These are phyloP conservation scores for Nansenia antarctica DNA, from an alignment of 2,113 vertebrate species.

Conservation along the genomic window DNA sequence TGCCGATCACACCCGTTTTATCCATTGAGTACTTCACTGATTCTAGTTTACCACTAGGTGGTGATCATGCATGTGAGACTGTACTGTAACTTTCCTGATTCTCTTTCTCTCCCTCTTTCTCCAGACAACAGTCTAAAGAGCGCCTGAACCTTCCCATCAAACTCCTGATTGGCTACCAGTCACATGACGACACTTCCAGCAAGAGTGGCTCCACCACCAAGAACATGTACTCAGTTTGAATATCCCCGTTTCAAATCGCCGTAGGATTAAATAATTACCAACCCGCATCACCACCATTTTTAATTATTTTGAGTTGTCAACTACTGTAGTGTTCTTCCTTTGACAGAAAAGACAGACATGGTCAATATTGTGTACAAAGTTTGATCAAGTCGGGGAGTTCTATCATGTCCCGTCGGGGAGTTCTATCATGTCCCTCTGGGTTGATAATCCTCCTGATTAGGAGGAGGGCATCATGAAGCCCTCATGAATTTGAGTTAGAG, in stretches of 20 bases:
- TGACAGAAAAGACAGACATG: conserved; percentile 57
- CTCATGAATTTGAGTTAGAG: conserved; percentile 45
- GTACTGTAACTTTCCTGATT: not conserved
- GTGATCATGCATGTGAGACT: not conserved
- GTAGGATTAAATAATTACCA: conserved; percentile 79
- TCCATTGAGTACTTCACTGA: not conserved
- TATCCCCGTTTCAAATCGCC: conserved; percentile 55
- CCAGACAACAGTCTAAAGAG: conserved; percentile 80
- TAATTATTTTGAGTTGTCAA: conserved; percentile 70
- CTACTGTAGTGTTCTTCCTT: conserved; percentile 76
- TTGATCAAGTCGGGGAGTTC: no score
- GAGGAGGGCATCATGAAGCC: conserved; percentile 16
- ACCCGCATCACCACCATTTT: conserved; percentile 71
- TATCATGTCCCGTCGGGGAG: no score
- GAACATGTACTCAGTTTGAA: conserved; percentile 82
- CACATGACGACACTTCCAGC: conserved; percentile 84
- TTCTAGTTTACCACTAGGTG: not conserved
- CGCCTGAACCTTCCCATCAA: conserved; percentile 75
- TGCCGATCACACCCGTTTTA: no score
- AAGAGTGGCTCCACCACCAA: conserved; percentile 85
- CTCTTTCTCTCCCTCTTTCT: not conserved
- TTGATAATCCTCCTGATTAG: not conserved
- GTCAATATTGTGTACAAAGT: conserved; percentile 34
- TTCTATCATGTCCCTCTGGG: conserved; percentile 11
- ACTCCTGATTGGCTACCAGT: conserved; percentile 80